These are phyloP conservation scores for Fabriciana adippe DNA, from an alignment of 2,888 invertebrate genomes.

Conservation along the genomic window DNA sequence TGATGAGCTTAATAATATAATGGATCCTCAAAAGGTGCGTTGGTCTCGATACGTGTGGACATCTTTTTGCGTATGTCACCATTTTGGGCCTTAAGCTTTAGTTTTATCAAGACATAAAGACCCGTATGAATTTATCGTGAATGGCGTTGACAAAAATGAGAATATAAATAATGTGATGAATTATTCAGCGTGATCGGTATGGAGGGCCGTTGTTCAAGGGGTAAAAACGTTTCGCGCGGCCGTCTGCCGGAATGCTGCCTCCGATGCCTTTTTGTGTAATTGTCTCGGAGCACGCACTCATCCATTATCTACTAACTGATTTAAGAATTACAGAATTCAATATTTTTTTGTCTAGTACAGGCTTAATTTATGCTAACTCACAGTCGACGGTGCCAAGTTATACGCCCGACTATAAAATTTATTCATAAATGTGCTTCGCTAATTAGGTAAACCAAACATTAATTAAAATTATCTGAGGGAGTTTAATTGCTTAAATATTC, in stretches of 20 bases:
- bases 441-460: conserved; percentile 25
- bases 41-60: conserved; percentile 55
- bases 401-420: conserved; percentile 26
- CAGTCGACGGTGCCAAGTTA: conserved; percentile 31
- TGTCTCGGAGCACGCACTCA: conserved; percentile 78
- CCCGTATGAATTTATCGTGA: conserved; percentile 77
- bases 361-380: conserved; percentile 41
- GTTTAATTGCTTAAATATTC: not conserved
- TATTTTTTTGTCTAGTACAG: conserved; percentile 49
- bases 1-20: conserved; percentile 43
- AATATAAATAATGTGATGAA: conserved; percentile 80
- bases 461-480: not conserved
- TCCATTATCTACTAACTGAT: conserved; percentile 80
- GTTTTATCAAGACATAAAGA: conserved; percentile 82
- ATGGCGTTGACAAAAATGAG: conserved; percentile 82
- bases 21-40: conserved; percentile 53
- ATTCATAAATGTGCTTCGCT: conserved; percentile 13
- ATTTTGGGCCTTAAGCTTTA: conserved; percentile 76
- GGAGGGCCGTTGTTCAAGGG: conserved; percentile 58
- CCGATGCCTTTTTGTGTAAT: conserved; percentile 77
- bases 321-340: conserved; percentile 60
- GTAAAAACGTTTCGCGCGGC: conserved; percentile 64
- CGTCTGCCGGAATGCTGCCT: conserved; percentile 71
- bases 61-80: conserved; percentile 60
- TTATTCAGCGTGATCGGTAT: conserved; percentile 82